Base-by-base conservation (phyloP, 1,140 invertebrate genomes). In the Euglossa dilemma region DNA sequence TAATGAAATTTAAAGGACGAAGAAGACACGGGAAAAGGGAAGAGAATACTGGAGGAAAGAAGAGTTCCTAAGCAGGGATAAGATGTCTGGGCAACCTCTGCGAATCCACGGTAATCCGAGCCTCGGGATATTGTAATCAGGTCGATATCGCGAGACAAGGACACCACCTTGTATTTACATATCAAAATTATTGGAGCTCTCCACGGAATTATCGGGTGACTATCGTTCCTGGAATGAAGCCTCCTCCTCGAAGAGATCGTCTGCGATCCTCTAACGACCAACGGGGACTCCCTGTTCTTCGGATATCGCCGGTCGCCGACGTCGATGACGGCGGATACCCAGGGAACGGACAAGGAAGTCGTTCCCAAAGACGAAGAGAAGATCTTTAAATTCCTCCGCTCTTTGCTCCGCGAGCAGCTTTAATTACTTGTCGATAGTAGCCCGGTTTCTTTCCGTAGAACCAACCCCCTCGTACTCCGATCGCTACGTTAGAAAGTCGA, bases 171-270 rank as follows among this genome's bases (percentile, higher is more conserved):
- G 85, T 90, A 90, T 91, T 91, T 91, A 90, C 90, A 90, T 91
- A 90, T 90, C 85, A 88, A 87, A 91, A 90, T 90, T 91, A 89
- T 91, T 86, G 88, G 66, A 86, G 56, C 74, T 79, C 80, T 89
- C 77, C 45, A 43, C 36, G 85, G 78, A 84, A 89, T 89, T 89
- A 89, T 75, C 85, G 71, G 77, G 56, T 57, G 80, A 67, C 83
- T 79, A 74, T 75, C 72, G 80, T 81, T 28, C 18, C 25, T 57
- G 74, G 78, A 70, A 89, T 69, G 88, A 82, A 89, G 76, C 63
- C 71, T 47, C 67, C n/a, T 86, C 43, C 57, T 81, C 45, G 77
- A 84, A 72, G 25, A 85, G 57, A 87, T 85, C 76, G 59, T 71
- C 77, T 74, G 76, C 84, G 79, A 86, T 86, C 59, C 77, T 84